Percentiles rank a stretch among this genome's conserved stretches.
Conservation (phyloP, 1,140 invertebrate species). For the Drosophila mayri region DNA sequence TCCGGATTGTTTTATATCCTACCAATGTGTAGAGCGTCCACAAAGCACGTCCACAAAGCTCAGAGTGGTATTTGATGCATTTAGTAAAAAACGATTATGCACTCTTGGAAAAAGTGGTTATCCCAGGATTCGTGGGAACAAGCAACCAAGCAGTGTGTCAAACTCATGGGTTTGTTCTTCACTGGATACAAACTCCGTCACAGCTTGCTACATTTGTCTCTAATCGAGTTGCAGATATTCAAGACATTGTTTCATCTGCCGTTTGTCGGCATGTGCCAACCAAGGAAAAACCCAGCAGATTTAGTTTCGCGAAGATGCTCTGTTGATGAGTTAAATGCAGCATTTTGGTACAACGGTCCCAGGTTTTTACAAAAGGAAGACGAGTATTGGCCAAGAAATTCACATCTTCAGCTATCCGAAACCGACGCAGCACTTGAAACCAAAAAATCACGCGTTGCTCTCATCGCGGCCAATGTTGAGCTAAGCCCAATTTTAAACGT, state of each 20-base stretch:
- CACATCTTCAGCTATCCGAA: too few species aligned
- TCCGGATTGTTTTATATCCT: constrained; percentile 3
- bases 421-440: too few species aligned
- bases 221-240: constrained; percentile 11
- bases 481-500: background rate
- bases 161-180: constrained; percentile 1
- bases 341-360: background rate
- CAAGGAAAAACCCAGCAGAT: background rate
- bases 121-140: background rate
- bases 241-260: too few species aligned
- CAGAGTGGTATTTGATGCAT: background rate
- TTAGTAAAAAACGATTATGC: background rate
- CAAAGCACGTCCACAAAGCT: background rate
- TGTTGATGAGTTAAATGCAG: background rate
- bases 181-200: constrained; percentile 4
- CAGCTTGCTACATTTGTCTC: constrained; percentile 4
- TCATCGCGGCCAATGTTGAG: background rate
- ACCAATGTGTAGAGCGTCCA: constrained; percentile 12
- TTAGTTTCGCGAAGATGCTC: background rate
- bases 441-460: background rate
- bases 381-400: background rate
- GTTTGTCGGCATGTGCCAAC: too few species aligned
- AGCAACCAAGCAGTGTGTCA: background rate
- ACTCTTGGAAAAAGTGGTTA: constrained; percentile 57
- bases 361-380: background rate